phyloP scores from a whole-genome alignment of 1,140 invertebrate species.

The Brachystomella parvula region DNA sequence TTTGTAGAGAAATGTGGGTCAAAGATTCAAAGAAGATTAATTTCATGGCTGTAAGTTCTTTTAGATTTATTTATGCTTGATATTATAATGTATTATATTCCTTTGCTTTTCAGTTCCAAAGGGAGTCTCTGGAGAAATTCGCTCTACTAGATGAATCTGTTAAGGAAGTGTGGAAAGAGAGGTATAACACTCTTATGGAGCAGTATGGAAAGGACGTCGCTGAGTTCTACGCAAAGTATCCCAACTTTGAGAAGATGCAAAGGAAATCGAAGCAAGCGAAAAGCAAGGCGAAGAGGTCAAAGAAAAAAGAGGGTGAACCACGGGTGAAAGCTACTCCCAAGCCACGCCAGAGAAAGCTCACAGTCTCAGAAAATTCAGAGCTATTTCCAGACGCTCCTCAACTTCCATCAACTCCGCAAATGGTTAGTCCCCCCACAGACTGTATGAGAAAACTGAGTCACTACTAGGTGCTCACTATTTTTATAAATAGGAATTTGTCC shows the following conservation, averaged over 20 bases:
- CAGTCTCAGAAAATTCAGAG: neutral
- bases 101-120: conserved; percentile 23
- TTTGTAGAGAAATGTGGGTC: conserved; percentile 13
- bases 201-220: conserved; percentile 15
- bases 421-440: conserved; percentile 6
- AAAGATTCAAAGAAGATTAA: conserved; percentile 3
- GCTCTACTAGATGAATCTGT: neutral
- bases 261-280: conserved; percentile 1
- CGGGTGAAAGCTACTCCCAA: neutral
- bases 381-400: conserved; percentile 16
- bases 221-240: conserved; percentile 23
- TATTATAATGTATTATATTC: neutral
- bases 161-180: conserved; percentile 1
- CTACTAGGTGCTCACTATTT: neutral
- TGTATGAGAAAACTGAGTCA: conserved; percentile 1
- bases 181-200: neutral
- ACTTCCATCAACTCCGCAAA: neutral
- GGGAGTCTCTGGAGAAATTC: neutral
- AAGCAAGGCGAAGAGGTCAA: neutral
- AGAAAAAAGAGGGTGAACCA: neutral
- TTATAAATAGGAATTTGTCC: conserved; percentile 8
- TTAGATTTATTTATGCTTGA: neutral
- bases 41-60: neutral
- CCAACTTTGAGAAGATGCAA: neutral
- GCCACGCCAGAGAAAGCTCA: neutral